These are phyloP conservation scores for Hippolais icterina DNA, from an alignment of 2,113 vertebrate genomes.

Conservation along the genomic window DNA sequence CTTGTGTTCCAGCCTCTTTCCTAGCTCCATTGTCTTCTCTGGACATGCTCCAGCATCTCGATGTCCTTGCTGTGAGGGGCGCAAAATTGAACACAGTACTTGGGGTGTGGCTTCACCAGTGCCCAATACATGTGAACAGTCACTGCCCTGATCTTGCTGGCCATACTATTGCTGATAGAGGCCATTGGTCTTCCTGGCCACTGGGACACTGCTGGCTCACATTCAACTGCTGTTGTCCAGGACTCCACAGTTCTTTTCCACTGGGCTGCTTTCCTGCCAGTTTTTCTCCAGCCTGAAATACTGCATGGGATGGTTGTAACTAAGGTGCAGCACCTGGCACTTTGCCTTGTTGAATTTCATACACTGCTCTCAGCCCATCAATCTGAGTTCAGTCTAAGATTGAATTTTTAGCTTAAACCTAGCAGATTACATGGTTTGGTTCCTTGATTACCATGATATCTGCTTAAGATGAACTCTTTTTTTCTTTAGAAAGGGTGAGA, in stretches of 20 bases:
- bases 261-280: not conserved
- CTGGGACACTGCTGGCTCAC: not conserved
- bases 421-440: not conserved
- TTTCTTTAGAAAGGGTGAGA: not conserved
- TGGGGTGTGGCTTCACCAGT: not conserved
- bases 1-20: not conserved
- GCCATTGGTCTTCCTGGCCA: not conserved
- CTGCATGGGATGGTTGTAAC: not conserved
- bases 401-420: not conserved
- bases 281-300: not conserved
- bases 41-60: accelerated
- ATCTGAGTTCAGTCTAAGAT: not conserved
- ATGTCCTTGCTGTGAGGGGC: not conserved
- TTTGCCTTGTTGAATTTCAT: not conserved
- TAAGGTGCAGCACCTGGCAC: not conserved
- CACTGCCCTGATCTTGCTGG: not conserved
- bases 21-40: not conserved
- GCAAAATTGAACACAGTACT: not conserved
- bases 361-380: not conserved
- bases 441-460: not conserved
- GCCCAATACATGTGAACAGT: not conserved
- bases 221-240: not conserved
- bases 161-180: not conserved
- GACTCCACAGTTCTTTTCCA: not conserved
- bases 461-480: not conserved